phyloP scores from a whole-genome alignment of 2,888 invertebrate genomes.

The Drosophila putrida region DNA sequence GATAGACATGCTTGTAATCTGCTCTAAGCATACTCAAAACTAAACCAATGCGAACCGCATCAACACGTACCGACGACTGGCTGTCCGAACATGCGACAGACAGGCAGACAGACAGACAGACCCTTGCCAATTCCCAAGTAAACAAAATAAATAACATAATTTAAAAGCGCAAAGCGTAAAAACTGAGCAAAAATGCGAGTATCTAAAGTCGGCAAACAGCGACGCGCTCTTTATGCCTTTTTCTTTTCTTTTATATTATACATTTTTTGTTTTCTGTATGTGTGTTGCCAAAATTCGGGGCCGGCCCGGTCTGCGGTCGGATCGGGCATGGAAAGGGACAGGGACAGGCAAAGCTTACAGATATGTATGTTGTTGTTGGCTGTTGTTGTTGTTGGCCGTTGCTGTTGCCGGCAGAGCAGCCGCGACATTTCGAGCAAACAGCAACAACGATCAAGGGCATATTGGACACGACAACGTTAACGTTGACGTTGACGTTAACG shows the following conservation, averaged over 20 bases:
- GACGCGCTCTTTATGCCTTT: constrained; percentile 49
- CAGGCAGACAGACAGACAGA: constrained; percentile 49
- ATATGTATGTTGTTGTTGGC: constrained; percentile 33
- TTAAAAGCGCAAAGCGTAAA: constrained; percentile 55
- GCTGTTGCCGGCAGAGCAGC: constrained; percentile 28
- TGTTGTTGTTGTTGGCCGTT: too few species aligned
- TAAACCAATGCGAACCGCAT: constrained; percentile 46
- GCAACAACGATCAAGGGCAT: constrained; percentile 79
- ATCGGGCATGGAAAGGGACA: constrained; percentile 47
- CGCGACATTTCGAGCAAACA: constrained; percentile 70
- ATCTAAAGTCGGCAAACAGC: constrained; percentile 39
- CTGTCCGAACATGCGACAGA: constrained; percentile 41
- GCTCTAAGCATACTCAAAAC: constrained; percentile 33
- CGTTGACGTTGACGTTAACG: constrained; percentile 43
- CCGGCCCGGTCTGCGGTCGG: constrained; percentile 4
- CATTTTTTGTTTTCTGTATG: constrained; percentile 25
- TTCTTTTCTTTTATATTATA: constrained; percentile 25
- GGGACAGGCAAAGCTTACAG: constrained; percentile 64
- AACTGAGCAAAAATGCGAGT: constrained; percentile 58
- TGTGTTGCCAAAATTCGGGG: constrained; percentile 72
- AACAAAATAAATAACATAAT: constrained; percentile 71
- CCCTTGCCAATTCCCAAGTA: constrained; percentile 72
- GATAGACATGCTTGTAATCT: constrained; percentile 56
- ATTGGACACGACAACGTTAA: constrained; percentile 72
- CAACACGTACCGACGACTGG: constrained; percentile 52